Evolutionary conservation across 2,797 vertebrate genomes (phyloP).

Genomic region (Phyllotis vaccarum): DNA sequence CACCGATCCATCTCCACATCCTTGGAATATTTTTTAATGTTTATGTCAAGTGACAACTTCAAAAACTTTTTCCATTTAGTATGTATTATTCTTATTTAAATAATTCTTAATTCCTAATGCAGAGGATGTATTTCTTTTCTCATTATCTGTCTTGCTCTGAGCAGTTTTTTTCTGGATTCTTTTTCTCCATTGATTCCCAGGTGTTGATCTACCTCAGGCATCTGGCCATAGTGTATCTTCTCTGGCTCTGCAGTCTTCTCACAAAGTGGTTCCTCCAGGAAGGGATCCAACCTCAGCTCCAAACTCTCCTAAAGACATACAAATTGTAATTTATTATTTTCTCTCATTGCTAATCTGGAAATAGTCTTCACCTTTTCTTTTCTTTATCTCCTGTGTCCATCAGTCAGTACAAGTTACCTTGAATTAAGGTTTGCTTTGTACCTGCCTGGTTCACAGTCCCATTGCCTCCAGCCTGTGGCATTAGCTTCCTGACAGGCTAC

Average conservation of each 20-base stretch:
- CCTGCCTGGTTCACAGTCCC: neutral
- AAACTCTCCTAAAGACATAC: neutral
- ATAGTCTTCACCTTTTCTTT: neutral
- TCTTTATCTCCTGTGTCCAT: neutral
- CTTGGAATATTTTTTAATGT: neutral
- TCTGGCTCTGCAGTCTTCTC: neutral
- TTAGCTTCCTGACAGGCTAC: neutral
- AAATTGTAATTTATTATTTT: neutral
- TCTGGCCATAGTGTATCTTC: neutral
- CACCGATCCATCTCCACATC: neutral
- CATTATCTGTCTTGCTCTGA: neutral
- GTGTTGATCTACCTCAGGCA: neutral
- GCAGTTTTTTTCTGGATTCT: neutral
- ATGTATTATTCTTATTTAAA: neutral
- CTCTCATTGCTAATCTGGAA: neutral
- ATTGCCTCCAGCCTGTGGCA: neutral
- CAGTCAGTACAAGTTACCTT: neutral
- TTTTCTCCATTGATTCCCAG: neutral
- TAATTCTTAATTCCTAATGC: neutral
- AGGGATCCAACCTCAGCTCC: neutral
- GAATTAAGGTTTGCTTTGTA: neutral
- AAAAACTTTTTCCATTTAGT: neutral
- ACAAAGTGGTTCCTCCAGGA: neutral
- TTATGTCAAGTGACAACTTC: neutral
- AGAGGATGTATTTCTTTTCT: neutral